Evolutionary conservation across 2,888 invertebrate genomes (phyloP).

Genomic region (Rhodophaea formosa): DNA sequence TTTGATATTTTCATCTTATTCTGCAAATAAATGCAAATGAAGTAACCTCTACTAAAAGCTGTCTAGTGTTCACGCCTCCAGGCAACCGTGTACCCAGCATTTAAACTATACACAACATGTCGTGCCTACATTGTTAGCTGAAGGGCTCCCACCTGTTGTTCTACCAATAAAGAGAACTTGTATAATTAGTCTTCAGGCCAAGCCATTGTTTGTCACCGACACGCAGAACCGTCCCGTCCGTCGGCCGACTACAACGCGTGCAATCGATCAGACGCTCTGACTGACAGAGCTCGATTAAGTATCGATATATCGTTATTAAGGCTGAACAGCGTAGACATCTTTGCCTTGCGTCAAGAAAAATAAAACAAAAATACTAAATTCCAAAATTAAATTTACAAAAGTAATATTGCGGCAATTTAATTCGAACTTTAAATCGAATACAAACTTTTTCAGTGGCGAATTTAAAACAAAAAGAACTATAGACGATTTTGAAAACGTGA

Average conservation of each 20-base stretch:
- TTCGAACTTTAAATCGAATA: too few species aligned
- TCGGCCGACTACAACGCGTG: conserved; percentile 58
- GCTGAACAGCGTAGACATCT: background rate
- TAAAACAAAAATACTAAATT: conserved; percentile 10
- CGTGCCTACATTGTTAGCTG: conserved; percentile 35
- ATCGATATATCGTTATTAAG: conserved; percentile 32
- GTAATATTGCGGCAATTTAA: conserved; percentile 11
- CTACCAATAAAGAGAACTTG: conserved; percentile 53
- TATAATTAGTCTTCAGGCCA: conserved; percentile 63
- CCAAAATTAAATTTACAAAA: conserved; percentile 22
- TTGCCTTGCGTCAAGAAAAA: background rate
- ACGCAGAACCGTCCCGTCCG: conserved; percentile 64
- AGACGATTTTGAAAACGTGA: conserved; percentile 23
- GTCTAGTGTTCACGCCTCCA: conserved; percentile 5
- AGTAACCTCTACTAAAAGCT: background rate
- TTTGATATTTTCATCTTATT: background rate
- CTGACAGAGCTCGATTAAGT: conserved; percentile 37
- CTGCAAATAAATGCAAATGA: background rate
- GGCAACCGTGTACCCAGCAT: background rate
- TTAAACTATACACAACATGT: background rate
- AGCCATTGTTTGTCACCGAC: conserved; percentile 69
- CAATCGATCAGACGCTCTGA: conserved; percentile 46
- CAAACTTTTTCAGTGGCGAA: conserved; percentile 21
- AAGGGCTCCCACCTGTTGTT: conserved; percentile 65
- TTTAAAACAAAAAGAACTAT: conserved; percentile 20